Conservation (phyloP, 2,888 invertebrate species). For the Nemoura dubitans region DNA sequence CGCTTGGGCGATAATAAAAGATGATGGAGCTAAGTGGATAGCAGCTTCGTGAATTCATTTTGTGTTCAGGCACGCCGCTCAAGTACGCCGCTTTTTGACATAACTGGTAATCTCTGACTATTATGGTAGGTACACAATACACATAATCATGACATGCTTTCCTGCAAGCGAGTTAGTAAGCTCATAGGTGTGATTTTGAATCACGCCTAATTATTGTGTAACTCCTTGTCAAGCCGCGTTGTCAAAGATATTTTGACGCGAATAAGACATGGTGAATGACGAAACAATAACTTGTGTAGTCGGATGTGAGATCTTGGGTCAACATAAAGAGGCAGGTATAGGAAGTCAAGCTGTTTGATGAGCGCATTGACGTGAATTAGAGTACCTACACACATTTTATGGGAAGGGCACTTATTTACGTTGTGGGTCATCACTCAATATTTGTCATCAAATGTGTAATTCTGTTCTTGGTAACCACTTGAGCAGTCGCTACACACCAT, state of each 20-base stretch:
- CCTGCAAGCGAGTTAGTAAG: neutral
- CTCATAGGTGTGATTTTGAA: conserved; percentile 3
- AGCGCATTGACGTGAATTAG: neutral
- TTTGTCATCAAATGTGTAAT: neutral
- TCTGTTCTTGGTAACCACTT: neutral
- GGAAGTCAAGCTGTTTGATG: neutral
- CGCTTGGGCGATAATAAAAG: neutral
- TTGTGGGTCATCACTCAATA: neutral
- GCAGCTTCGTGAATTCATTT: neutral
- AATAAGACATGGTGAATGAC: neutral
- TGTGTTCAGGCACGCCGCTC: neutral
- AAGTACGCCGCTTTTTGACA: neutral
- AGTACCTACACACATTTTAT: neutral
- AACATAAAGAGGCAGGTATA: neutral
- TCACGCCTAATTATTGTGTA: neutral
- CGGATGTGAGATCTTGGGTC: neutral
- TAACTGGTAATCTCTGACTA: neutral
- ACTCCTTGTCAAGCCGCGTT: neutral
- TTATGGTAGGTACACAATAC: neutral
- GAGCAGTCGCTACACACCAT: neutral
- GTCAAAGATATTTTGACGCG: neutral
- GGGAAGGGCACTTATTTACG: neutral
- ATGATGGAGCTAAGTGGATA: neutral
- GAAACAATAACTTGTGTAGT: neutral
- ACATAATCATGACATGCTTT: neutral